Evolutionary conservation across 2,113 vertebrate genomes (phyloP).

Genomic region (Numida meleagris): DNA sequence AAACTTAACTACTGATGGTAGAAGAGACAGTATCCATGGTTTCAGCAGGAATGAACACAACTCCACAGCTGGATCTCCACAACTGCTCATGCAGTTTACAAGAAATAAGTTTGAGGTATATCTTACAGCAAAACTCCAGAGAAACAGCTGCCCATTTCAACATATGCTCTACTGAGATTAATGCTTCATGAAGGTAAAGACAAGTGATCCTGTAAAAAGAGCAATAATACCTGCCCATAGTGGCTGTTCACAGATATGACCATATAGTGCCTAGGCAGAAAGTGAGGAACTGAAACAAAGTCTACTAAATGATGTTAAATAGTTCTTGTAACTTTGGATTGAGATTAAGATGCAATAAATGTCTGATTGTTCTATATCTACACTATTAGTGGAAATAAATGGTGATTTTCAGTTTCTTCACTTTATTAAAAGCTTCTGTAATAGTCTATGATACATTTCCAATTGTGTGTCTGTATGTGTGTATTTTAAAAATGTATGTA

Average conservation of each 20-base stretch:
- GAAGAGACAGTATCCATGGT: background rate
- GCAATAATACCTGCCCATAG: background rate
- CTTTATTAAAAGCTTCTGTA: background rate
- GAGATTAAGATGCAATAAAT: background rate
- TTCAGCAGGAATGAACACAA: background rate
- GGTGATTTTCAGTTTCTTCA: background rate
- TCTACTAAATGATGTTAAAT: background rate
- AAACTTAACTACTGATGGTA: conserved; percentile 15
- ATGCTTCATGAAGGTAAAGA: background rate
- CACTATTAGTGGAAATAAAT: background rate
- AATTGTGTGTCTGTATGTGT: background rate
- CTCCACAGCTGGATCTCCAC: background rate
- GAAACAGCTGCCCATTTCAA: background rate
- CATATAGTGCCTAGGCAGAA: background rate
- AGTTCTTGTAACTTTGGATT: background rate
- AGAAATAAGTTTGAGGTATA: background rate
- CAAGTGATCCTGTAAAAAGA: background rate
- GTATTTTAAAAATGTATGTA: background rate
- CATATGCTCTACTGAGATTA: background rate
- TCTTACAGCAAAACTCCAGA: background rate
- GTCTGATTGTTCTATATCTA: background rate
- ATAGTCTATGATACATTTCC: background rate
- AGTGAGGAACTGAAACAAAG: background rate
- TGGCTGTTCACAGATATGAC: background rate
- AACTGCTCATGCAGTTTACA: background rate